Conservation (phyloP, 37 sponge, comb jelly and placozoan genomes). For the Beroe forskalii region DNA sequence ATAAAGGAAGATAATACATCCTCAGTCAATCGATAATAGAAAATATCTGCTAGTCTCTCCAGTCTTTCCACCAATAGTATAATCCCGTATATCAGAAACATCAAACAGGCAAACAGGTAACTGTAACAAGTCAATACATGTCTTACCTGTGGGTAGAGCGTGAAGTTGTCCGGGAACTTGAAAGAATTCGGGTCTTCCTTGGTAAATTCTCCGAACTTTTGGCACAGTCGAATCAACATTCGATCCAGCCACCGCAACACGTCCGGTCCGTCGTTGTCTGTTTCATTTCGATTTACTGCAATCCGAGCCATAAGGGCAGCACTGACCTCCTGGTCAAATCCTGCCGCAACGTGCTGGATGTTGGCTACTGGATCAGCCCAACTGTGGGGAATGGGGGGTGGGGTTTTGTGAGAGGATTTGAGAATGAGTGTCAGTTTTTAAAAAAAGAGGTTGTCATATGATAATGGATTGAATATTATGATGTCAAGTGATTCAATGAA, state of each 20-base stretch:
- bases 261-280: conserved; percentile 89
- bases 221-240: conserved; percentile 95
- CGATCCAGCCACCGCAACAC: conserved; percentile 97
- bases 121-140: neutral
- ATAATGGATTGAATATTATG: no score
- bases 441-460: no score
- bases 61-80: no score
- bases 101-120: neutral
- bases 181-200: conserved; percentile 93
- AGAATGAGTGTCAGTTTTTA: neutral
- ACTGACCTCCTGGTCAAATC: conserved; percentile 95
- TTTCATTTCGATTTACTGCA: conserved; percentile 75
- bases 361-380: conserved; percentile 93
- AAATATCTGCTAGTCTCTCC: no score
- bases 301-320: conserved; percentile 92
- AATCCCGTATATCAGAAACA: no score
- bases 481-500: no score
- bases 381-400: conserved; percentile 45
- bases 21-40: no score
- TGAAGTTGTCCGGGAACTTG: conserved; percentile 91
- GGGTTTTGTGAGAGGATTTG: neutral
- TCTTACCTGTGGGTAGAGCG: conserved; percentile 92
- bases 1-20: no score
- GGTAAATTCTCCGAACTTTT: conserved; percentile 95
- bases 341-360: conserved; percentile 76